Conservation (phyloP, 2,888 invertebrate species). For the Ennomos fuscantarius region DNA sequence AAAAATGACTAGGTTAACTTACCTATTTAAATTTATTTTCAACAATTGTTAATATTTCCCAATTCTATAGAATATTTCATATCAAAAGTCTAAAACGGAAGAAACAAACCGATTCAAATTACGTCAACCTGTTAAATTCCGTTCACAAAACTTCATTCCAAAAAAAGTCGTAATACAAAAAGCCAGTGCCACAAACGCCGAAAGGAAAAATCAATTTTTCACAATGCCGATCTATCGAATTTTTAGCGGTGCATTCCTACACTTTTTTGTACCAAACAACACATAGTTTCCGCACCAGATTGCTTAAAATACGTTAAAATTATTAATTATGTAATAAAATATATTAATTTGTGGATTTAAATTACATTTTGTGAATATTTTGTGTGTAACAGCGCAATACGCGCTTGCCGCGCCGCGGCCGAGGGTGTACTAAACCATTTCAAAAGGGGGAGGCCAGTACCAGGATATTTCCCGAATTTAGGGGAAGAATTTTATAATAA, state of each 20-base stretch:
- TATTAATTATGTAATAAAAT: constrained; percentile 25
- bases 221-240: constrained; percentile 50
- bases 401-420: constrained; percentile 75
- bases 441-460: constrained; percentile 31
- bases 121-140: constrained; percentile 7
- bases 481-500: constrained; percentile 39
- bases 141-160: constrained; percentile 19
- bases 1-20: too few relatives aligned
- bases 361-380: constrained; percentile 51
- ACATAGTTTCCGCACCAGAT: constrained; percentile 39
- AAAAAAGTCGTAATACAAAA: constrained; percentile 45
- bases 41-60: background rate
- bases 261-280: constrained; percentile 22
- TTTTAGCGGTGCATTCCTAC: constrained; percentile 23
- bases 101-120: constrained; percentile 6
- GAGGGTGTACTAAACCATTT: constrained; percentile 60
- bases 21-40: too few relatives aligned
- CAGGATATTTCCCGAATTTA: constrained; percentile 48
- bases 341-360: constrained; percentile 21
- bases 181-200: constrained; percentile 55
- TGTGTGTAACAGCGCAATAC: constrained; percentile 55
- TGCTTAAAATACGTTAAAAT: constrained; percentile 33
- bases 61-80: background rate
- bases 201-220: constrained; percentile 70
- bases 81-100: background rate